Evolutionary conservation across 2,113 vertebrate species (phyloP).

Genomic region (Dascyllus trimaculatus): DNA sequence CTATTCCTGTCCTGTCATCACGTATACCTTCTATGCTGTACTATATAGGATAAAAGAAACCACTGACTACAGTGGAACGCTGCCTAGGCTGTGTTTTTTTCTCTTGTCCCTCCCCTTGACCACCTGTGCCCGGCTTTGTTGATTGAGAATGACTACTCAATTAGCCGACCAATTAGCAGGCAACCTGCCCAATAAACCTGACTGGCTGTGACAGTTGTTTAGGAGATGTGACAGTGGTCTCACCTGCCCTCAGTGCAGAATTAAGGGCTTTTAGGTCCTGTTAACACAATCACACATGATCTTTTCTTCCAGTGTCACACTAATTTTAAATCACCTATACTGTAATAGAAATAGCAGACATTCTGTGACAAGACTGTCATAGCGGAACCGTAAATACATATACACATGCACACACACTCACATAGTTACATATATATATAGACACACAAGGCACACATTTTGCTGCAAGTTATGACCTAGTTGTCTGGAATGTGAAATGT

Average conservation of each 20-base stretch:
- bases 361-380: slow-evolving; percentile 9
- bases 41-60: neutral
- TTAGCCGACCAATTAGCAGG: slow-evolving; percentile 66
- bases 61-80: neutral
- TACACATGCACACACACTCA: slow-evolving; percentile 30
- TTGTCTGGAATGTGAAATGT: slow-evolving; percentile 81
- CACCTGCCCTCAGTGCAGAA: slow-evolving; percentile 28
- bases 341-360: slow-evolving; percentile 26
- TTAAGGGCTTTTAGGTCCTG: slow-evolving; percentile 11
- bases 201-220: slow-evolving; percentile 64
- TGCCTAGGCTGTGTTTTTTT: slow-evolving; percentile 8
- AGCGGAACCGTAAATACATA: slow-evolving; percentile 7
- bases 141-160: slow-evolving; percentile 74
- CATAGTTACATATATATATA: slow-evolving; percentile 22
- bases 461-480: slow-evolving; percentile 81
- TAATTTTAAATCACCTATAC: slow-evolving; percentile 7
- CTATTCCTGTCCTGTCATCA: slow-evolving; percentile 43
- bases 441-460: slow-evolving; percentile 51
- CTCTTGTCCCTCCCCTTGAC: slow-evolving; percentile 7
- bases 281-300: slow-evolving; percentile 17
- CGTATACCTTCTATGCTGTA: neutral
- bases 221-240: slow-evolving; percentile 28
- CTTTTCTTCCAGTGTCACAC: neutral
- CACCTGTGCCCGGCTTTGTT: slow-evolving; percentile 61
- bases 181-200: slow-evolving; percentile 58